Evolutionary conservation across 2,113 vertebrate genomes (phyloP).

Genomic region (Laterallus jamaicensis): DNA sequence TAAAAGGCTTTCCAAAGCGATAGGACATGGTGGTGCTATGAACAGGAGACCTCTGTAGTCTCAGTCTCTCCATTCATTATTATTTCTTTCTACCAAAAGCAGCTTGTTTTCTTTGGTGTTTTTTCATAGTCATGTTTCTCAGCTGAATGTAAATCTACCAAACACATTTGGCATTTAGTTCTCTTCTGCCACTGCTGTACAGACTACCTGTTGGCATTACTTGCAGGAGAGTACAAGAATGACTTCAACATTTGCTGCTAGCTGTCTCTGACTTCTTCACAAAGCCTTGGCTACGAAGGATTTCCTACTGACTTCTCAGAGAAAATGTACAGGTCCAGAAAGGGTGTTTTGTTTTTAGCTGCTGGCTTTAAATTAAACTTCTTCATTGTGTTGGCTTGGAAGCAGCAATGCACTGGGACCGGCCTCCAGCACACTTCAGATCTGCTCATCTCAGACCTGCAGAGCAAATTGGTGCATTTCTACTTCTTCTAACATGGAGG

Average conservation of each 20-base stretch:
- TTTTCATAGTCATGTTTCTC: not conserved
- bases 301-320: not conserved
- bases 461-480: not conserved
- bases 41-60: not conserved
- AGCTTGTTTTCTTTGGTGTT: not conserved
- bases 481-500: not conserved
- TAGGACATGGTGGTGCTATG: not conserved
- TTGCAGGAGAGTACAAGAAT: rapidly evolving
- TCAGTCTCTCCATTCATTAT: not conserved
- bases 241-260: not conserved
- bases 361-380: not conserved
- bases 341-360: not conserved
- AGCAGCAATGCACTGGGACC: not conserved
- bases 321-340: not conserved
- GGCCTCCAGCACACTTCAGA: not conserved
- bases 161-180: not conserved
- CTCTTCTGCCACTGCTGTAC: not conserved
- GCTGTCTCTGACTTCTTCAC: not conserved
- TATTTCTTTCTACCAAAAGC: not conserved
- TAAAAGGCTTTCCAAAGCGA: not conserved
- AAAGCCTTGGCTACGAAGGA: not conserved
- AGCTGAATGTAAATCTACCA: not conserved
- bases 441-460: not conserved
- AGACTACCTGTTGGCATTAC: not conserved
- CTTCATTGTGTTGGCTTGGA: not conserved